These are phyloP conservation scores for Cairina moschata DNA, from an alignment of 2,113 vertebrate genomes.

Conservation along the genomic window DNA sequence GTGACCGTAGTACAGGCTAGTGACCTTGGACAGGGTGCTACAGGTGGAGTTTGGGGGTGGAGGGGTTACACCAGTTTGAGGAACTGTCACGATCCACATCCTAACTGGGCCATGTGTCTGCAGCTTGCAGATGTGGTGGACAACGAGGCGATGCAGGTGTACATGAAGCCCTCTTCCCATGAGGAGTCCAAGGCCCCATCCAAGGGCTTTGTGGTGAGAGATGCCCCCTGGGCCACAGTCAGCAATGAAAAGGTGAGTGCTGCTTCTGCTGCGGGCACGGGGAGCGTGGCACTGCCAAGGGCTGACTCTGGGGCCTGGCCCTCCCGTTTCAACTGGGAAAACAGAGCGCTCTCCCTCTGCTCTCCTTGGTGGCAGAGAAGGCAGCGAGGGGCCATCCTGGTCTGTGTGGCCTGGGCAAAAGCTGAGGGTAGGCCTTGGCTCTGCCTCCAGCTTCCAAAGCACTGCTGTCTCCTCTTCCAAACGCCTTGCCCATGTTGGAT, in stretches of 20 bases:
- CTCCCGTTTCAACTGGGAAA: not conserved
- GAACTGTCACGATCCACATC: not conserved
- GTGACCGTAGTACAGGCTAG: not conserved
- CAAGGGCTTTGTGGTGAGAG: constrained; percentile 97
- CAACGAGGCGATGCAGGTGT: constrained; percentile 91
- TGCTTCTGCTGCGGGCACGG: not conserved
- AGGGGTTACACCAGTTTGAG: not conserved
- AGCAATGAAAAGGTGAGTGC: constrained; percentile 88
- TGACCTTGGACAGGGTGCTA: not conserved
- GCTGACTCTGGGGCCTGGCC: not conserved
- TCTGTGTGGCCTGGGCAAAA: not conserved
- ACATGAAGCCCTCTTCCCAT: constrained; percentile 87
- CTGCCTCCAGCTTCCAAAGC: not conserved
- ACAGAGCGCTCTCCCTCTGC: not conserved
- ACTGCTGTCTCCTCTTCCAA: not conserved
- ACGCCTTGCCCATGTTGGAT: accelerated
- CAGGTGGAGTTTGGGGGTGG: not conserved
- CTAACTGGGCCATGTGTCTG: not conserved
- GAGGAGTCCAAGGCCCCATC: constrained; percentile 88
- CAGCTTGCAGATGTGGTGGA: constrained; percentile 94
- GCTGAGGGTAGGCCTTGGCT: not conserved
- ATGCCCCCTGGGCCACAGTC: constrained; percentile 92
- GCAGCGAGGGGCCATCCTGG: not conserved
- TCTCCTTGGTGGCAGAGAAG: not conserved
- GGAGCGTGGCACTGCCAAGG: not conserved